Evolutionary conservation across 2,888 invertebrate genomes (phyloP), one percentile per base, ranked within the genome.

Genomic region (Artemia sinica): DNA sequence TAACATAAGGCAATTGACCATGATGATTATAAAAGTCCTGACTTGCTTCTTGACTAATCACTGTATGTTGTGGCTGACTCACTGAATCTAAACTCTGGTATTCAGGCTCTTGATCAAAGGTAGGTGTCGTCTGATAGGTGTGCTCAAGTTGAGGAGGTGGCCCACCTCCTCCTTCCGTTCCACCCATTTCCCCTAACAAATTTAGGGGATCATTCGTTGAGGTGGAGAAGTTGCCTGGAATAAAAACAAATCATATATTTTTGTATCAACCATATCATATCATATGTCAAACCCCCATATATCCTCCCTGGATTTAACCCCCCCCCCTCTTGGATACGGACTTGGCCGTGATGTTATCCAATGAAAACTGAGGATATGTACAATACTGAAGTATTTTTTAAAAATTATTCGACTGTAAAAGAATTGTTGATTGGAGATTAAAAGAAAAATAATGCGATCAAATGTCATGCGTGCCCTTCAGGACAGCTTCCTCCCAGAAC

Each of bases 41-140:
- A 58, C 14, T n/a, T n/a, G 58, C 14, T 18, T 58, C 58, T 18
- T 58, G 58, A 14, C 58, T 18, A n/a, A 58, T n/a, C 58, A 58
- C 18, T 28, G 28, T 28, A 18, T 58, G 58, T 58, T 58, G 58
- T 8, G n/a, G n/a, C 58, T 58, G 58, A 9, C 18, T 58, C 18
- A 58, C 58, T 58, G 58, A 58, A 58, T 58, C 58, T 58, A 58
- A 58, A 18, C 58, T 58, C 58, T 58, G 58, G 58, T 58, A 58
- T 58, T 58, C 58, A 18, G 58, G 58, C 2, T 58, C 58, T 18
- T 58, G 58, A 14, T 58, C 58, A 58, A 58, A 58, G 58, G 58
- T 58, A 18, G 58, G 58, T 8, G 58, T 58, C 8, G 58, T 14
- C 58, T 58, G 58, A 10, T 14, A 58, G 10, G 58, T n/a, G 1